These are phyloP conservation scores for Capitella teleta DNA, from an alignment of 1,140 invertebrate species.

Conservation along the genomic window DNA sequence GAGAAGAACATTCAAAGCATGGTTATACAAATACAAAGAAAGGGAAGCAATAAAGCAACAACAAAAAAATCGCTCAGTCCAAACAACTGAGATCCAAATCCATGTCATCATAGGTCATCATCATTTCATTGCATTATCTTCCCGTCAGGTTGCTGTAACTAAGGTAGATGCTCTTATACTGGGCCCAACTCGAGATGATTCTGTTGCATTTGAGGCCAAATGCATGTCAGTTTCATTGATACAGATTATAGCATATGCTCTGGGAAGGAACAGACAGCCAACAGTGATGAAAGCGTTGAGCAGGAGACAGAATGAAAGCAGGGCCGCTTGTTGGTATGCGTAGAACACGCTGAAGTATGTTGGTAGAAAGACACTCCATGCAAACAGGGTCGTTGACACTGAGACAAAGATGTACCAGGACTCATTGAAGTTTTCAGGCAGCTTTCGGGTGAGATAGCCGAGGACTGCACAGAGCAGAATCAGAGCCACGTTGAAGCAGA, in stretches of 20 bases:
- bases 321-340: constrained; percentile 14
- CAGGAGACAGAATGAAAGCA: constrained; percentile 17
- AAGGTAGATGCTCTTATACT: background rate
- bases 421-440: constrained; percentile 32
- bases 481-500: constrained; percentile 76
- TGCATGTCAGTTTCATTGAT: constrained; percentile 6
- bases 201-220: background rate
- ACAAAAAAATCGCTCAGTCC: too few species aligned
- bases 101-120: too few species aligned
- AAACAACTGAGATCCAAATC: too few species aligned
- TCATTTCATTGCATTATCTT: too few species aligned
- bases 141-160: too few species aligned
- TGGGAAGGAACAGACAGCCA: constrained; percentile 21
- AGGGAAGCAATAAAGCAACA: too few species aligned
- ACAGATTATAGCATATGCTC: constrained; percentile 47
- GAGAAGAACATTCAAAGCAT: too few species aligned
- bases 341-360: constrained; percentile 19
- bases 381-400: constrained; percentile 23
- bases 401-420: constrained; percentile 29
- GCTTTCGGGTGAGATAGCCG: constrained; percentile 53
- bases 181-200: background rate
- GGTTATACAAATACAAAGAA: too few species aligned
- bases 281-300: constrained; percentile 20
- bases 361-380: constrained; percentile 27
- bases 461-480: constrained; percentile 79